A percentile compares a stretch with the other conserved stretches of the same genome.
Conservation (phyloP, 2,113 vertebrate genomes). For the Gobiocypris rarus region DNA sequence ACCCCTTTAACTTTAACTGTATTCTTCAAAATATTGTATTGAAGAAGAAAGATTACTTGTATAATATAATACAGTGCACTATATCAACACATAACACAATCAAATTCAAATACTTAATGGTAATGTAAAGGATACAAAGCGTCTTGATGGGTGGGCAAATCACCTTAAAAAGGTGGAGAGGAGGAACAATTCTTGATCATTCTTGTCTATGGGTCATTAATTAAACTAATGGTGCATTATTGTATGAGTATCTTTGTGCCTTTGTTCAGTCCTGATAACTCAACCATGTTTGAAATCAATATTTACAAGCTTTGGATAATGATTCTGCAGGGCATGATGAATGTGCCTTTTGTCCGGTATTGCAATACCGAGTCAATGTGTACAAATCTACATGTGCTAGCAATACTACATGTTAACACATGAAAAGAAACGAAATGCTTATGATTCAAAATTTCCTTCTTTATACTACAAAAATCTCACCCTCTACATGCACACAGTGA, state of each 20-base stretch:
- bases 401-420: neutral
- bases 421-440: constrained; percentile 26
- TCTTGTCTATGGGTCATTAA: neutral
- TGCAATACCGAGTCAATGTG: constrained; percentile 8
- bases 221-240: neutral
- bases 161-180: neutral
- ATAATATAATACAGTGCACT: too few species aligned
- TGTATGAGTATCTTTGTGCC: constrained; percentile 14
- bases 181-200: constrained; percentile 15
- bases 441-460: neutral
- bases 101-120: neutral
- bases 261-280: constrained; percentile 6
- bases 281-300: constrained; percentile 35
- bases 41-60: neutral
- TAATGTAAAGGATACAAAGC: neutral
- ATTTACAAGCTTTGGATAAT: constrained; percentile 33
- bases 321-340: constrained; percentile 32
- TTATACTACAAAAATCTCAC: neutral
- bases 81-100: neutral
- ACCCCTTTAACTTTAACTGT: neutral
- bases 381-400: neutral
- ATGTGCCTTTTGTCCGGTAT: constrained; percentile 16
- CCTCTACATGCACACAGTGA: neutral
- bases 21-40: neutral
- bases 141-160: neutral